Base-by-base conservation (phyloP, 2,888 invertebrate species). In the Drosophila peninsularis region DNA sequence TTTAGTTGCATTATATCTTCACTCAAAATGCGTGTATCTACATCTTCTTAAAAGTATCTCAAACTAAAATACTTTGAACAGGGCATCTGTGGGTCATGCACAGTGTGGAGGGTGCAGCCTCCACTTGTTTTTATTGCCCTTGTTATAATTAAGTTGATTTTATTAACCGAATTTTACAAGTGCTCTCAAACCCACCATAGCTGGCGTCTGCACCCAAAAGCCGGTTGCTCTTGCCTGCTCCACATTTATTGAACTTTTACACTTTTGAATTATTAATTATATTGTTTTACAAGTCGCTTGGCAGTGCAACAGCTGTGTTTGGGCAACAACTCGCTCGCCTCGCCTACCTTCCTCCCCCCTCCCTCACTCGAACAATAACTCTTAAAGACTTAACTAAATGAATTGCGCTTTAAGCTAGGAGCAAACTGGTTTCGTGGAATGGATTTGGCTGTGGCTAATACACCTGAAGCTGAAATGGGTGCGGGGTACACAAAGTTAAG, bases 81-180 rank as follows among this genome's bases (percentile, higher is more conserved):
- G 57, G n/a, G 49, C 14, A 75, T 52, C 24, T 21, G 1, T 6
- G 34, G 19, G 41, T 32, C 47, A 19, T 13, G 17, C 19, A 24
- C 0, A 14, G 13, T 14, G 34, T 47, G 1, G 2, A 11, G 5
- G 0, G 14, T 19, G 5, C 11, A n/a, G 37, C 7, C 10, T 13
- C 24, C 41, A 47, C 44, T 68, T 53, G 67, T 7, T 36, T 49
- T 69, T 49, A 64, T 68, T 68, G 54, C 71, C 73, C 62, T 84
- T 81, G 72, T 71, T 80, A 78, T 83, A 78, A 82, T 86, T 80
- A 74, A 78, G 87, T 83, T 75, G 78, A 78, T 80, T 88, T 80
- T 82, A 88, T 83, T 82, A 66, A 70, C 68, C 57, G 60, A 84
- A 82, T 73, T 88, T 71, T 63, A 72, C 72, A 80, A 82, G 78